Conservation (phyloP, 2,797 vertebrate species). For the Gymnocypris eckloni region DNA sequence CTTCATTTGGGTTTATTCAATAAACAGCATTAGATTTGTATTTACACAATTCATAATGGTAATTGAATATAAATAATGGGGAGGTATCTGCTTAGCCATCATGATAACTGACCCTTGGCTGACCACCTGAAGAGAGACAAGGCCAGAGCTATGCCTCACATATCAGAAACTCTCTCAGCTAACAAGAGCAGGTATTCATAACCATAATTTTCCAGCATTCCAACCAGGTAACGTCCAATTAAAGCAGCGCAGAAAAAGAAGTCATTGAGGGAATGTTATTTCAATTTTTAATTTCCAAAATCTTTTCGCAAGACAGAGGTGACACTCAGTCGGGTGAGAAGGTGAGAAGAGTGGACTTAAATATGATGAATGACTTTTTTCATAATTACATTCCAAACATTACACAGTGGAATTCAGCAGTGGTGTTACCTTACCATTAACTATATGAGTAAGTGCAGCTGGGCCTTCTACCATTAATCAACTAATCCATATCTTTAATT, state of each 20-base stretch:
- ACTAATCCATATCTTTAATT: conserved; percentile 36
- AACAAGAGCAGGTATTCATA: conserved; percentile 70
- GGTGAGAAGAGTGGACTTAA: conserved; percentile 43
- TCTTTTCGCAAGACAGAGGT: conserved; percentile 9
- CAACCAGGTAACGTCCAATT: conserved; percentile 57
- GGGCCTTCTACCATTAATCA: conserved; percentile 10
- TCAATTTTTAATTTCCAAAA: conserved; percentile 44
- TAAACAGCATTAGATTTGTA: conserved; percentile 56
- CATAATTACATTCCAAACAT: conserved; percentile 54
- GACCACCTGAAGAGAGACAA: conserved; percentile 73
- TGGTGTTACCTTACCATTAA: conserved; percentile 43
- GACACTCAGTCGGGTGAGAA: conserved; percentile 27
- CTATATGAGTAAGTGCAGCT: conserved; percentile 30
- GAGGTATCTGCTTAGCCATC: conserved; percentile 63
- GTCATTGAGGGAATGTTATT: conserved; percentile 56
- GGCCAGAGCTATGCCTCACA: conserved; percentile 69
- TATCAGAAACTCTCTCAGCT: conserved; percentile 59
- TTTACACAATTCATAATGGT: conserved; percentile 65
- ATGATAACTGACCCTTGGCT: conserved; percentile 72
- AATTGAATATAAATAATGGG: conserved; percentile 69
- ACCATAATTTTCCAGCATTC: conserved; percentile 68
- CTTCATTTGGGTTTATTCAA: conserved; percentile 10
- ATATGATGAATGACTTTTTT: conserved; percentile 54
- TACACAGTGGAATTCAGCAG: conserved; percentile 39
- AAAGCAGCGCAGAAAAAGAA: conserved; percentile 61